Evolutionary conservation across 2,113 vertebrate species (phyloP), one percentile per base, ranked within the genome.

Genomic region (Megaptera novaeangliae): DNA sequence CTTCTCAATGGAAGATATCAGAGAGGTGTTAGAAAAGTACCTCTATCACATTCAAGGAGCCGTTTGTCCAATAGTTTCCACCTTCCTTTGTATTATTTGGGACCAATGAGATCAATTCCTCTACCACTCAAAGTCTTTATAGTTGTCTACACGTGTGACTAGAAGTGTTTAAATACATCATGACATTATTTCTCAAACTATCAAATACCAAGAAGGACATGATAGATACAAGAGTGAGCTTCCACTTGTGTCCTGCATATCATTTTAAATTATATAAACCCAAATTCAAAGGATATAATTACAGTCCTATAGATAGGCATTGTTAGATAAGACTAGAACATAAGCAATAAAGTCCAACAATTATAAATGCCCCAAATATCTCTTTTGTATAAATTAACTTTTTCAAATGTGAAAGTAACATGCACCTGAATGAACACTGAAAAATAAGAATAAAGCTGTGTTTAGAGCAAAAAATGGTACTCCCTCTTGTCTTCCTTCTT

Each of bases 331-430:
- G 34, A 52, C 0, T 12, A 46, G 27, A 84, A 61, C 0, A 8
- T 89, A 68, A 88, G 39, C 3, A 71, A 46, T 88, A 59, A 41
- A 66, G 66, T 61, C 21, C 4, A 84, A 84, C 8, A 71, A 17
- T 49, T 66, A 31, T 36, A 41, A 78, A 34, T 8, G 10, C 1
- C 17, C 10, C 25, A 74, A 72, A 68, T 34, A 23, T 13, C 18
- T 66, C 23, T 49, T 92, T 49, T 39, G 27, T 69, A 80, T 46
- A 39, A 71, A 81, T 72, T 72, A 72, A 44, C 81, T 57, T 92
- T 69, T 72, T 55, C 20, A 78, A 90, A 80, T 27, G 4, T 25
- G 13, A 83, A 75, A 82, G 12, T 27, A 83, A 44, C 18, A 46
- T n/a, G 25, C 0, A 31, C 10, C 10, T 74, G 21, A 1, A 25